Evolutionary conservation across 2,888 invertebrate genomes (phyloP).

Genomic region (Atrina japonica): DNA sequence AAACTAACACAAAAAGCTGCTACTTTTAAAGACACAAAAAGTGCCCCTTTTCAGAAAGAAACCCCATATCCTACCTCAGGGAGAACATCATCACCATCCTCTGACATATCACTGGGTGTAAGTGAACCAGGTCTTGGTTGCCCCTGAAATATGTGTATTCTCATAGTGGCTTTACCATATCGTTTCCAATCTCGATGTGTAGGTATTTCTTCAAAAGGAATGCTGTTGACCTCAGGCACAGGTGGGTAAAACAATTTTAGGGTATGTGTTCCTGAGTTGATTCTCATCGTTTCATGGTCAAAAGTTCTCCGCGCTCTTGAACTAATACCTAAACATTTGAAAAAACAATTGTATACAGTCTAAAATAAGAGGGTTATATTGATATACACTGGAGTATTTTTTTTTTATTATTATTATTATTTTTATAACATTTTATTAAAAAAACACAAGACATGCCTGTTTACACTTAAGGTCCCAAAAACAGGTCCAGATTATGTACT

Average conservation of each 20-base stretch:
- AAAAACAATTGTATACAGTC: no score
- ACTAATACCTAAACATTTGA: conserved; percentile 24
- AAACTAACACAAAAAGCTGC: no score
- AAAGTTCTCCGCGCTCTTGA: conserved; percentile 55
- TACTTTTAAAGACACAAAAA: no score
- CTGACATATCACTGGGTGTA: conserved; percentile 76
- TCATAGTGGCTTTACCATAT: conserved; percentile 71
- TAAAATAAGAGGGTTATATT: no score
- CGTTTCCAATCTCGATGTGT: conserved; percentile 61
- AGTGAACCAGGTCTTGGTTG: conserved; percentile 77
- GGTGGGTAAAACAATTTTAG: conserved; percentile 74
- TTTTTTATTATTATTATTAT: no score
- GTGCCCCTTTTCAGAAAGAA: no score
- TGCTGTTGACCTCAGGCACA: conserved; percentile 69
- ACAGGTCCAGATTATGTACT: no score
- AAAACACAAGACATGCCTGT: no score
- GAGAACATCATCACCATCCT: conserved; percentile 72
- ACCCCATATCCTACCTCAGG: conserved; percentile 70
- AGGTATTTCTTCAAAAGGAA: conserved; percentile 65
- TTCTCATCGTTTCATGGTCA: conserved; percentile 65
- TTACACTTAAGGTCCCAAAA: no score
- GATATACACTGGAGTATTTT: no score
- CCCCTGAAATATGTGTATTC: conserved; percentile 75
- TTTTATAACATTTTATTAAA: no score
- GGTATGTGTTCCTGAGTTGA: conserved; percentile 74